A percentile compares a stretch with the other conserved stretches of the same genome.
Conservation (phyloP, 2,113 vertebrate genomes). For the Pelobates fuscus region DNA sequence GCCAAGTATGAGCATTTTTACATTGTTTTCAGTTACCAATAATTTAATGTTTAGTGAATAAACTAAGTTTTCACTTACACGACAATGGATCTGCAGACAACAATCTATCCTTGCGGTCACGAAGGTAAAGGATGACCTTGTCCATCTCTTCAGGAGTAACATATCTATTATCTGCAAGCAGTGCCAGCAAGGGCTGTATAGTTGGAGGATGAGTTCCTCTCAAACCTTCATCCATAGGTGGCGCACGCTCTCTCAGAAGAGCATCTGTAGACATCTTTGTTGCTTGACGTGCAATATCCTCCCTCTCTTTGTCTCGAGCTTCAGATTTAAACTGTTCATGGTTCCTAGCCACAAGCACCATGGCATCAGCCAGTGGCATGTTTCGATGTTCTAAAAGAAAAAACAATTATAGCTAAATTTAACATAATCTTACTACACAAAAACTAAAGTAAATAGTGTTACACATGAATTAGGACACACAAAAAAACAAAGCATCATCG, state of each 20-base stretch:
- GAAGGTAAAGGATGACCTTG: constrained; percentile 85
- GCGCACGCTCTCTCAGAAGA: constrained; percentile 77
- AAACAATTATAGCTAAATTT: background rate
- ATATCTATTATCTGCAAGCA: constrained; percentile 82
- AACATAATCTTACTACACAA: too few relatives aligned
- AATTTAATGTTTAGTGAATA: too few relatives aligned
- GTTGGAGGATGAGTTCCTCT: constrained; percentile 67
- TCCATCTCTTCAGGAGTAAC: constrained; percentile 88
- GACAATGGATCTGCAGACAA: constrained; percentile 72
- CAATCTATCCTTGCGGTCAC: constrained; percentile 85
- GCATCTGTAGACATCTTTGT: constrained; percentile 97
- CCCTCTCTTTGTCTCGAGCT: constrained; percentile 89
- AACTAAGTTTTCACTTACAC: constrained; percentile 65
- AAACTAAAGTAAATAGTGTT: too few relatives aligned
- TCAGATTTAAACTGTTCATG: constrained; percentile 89
- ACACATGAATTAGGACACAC: too few relatives aligned
- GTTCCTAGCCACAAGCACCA: constrained; percentile 92
- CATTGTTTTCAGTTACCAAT: background rate
- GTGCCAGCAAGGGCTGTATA: constrained; percentile 73
- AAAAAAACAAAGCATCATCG: too few relatives aligned
- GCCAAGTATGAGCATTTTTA: background rate
- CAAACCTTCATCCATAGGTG: constrained; percentile 61
- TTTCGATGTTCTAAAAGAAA: constrained; percentile 86
- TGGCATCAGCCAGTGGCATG: constrained; percentile 96
- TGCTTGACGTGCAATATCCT: constrained; percentile 90